Evolutionary conservation across 2,888 invertebrate species (phyloP), one percentile per base, ranked within the genome.

Genomic region (Boloria selene): DNA sequence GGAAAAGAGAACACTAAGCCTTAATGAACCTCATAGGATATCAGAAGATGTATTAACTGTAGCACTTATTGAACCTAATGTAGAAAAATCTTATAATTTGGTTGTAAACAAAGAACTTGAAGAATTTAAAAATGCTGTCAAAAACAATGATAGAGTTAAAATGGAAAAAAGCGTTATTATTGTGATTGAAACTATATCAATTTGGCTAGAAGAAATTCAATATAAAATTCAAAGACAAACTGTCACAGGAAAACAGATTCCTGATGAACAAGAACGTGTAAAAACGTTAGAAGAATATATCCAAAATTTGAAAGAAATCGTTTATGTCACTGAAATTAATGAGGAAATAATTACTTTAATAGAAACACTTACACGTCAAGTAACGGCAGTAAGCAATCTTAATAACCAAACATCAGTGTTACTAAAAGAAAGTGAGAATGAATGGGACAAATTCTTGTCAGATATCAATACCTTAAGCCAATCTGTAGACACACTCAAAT

Each of bases 121-220:
- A 55, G 89, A 92, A 63, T 79, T 96, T 6, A 93, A 93, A 74
- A 86, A 90, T 64, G 95, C 96, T 2, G 88, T 95, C 13, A 87
- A 93, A 58, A 87, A 82, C 69, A 92, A 93, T 49, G 93, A 96
- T 79, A 87, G 93, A 3, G 83, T 87, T 0, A 85, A 93, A 14
- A 93, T 95, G 50, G 96, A 96, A 82, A 94, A 94, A 74, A 95
- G 94, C 51, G 93, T 97, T 13, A 93, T 96, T 13, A 94, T 95
- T 22, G 94, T 96, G 0, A 95, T 97, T 55, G 96, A 97, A 83
- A 96, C 95, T 0, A 95, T 97, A 51, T 96, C 96, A 0, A 95
- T 95, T 14, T 97, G 97, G 96, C 82, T 97, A 52, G 96, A 97
- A 87, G 96, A 96, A 31, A 96, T 97, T 67, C 96, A 97, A 80